These are phyloP conservation scores for Acanthopleura granulata DNA, from an alignment of 2,888 invertebrate genomes.

Conservation along the genomic window DNA sequence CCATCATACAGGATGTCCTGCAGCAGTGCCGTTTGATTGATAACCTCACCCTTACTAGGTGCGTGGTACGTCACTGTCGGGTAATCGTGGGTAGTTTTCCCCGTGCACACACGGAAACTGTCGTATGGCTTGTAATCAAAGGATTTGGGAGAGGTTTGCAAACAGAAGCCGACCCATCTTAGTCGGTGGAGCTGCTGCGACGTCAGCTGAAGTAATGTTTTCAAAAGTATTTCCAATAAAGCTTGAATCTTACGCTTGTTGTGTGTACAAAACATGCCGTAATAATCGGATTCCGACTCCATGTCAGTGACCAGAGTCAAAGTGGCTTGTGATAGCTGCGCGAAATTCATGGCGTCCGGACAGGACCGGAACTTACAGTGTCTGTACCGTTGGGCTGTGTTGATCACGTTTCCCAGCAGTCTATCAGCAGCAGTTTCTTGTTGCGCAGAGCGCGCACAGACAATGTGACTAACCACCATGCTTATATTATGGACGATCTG, in stretches of 20 bases:
- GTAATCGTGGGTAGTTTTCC: neutral
- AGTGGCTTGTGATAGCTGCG: neutral
- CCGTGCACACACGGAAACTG: neutral
- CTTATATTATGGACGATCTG: neutral
- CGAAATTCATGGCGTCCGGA: neutral
- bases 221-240: neutral
- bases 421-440: slow-evolving; percentile 6
- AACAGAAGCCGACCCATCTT: slow-evolving; percentile 3
- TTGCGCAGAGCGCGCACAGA: neutral
- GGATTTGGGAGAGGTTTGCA: neutral
- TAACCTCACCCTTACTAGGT: neutral
- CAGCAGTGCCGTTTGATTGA: neutral
- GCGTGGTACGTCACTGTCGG: neutral
- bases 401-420: neutral
- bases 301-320: neutral
- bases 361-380: neutral
- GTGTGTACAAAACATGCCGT: slow-evolving; percentile 16
- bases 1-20: slow-evolving; percentile 14
- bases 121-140: neutral
- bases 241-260: neutral
- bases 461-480: neutral
- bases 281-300: neutral
- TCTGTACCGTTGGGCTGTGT: neutral
- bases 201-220: neutral
- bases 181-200: neutral